Base-by-base conservation (phyloP, 2,113 vertebrate species). In the Athene cunicularia region DNA sequence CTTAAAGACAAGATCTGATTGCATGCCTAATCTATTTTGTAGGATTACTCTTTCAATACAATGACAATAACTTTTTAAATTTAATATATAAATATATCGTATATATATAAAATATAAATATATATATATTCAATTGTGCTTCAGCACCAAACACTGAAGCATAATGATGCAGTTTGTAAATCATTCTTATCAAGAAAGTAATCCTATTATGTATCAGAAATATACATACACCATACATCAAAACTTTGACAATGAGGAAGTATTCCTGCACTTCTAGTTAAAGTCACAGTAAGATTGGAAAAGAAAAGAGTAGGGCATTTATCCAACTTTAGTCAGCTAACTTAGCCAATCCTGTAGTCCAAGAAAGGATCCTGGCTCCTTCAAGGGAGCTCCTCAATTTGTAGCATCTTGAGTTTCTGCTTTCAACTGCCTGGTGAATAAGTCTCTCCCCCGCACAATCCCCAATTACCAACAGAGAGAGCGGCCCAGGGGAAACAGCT, bases 21-120 rank as follows among this genome's bases (percentile, higher is more conserved):
- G 91, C 91, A 96, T 77, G 86, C 58, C 33, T 95, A 62, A 92
- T 30, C 79, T 76, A 11, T 93, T 97, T 94, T 95, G 43, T 94
- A 94, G 47, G 21, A 32, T 72, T 80, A 80, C 56, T 82, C 33
- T 97, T 96, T 72, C 71, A 93, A 67, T 70, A 66, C 55, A 86
- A 53, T 47, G 84, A 74, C 26, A 86, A 53, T 47, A 87, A 74
- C 26, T 95, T 93, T 95, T 94, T 32, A 17, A 87, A 86, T 91
- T 89, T 86, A 92, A 87, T 87, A 71, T 82, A 80, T 74, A 72
- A 89, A 49, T 87, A 37, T 22, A 55, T 52, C 33, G 11, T 33
- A 45, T 67, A 45, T 45, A 45, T 71, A 60, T 7, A 53, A 53
- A 4, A 72, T 28, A 72, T 27, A n/a, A n/a, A n/a, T n/a, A 72